Conservation (phyloP, 1,140 invertebrate species). For the Callitettix versicolor region DNA sequence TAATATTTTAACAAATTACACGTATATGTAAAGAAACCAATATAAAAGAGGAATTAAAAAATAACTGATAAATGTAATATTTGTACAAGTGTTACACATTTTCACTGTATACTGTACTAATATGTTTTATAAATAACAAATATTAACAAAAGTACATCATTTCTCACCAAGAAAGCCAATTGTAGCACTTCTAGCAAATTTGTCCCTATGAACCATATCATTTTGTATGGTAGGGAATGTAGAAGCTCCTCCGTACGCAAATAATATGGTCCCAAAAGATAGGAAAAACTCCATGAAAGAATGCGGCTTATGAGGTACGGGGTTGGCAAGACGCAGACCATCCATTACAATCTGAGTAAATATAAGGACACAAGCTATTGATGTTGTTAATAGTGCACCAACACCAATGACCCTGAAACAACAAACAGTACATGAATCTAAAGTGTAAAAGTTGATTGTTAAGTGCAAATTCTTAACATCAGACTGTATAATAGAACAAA, state of each 20-base stretch:
- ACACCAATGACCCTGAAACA: slow-evolving; percentile 38
- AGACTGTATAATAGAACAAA: too few relatives aligned
- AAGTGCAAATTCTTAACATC: too few relatives aligned
- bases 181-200: slow-evolving; percentile 42
- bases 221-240: slow-evolving; percentile 61
- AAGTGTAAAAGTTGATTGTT: slow-evolving; percentile 9
- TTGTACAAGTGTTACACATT: too few relatives aligned
- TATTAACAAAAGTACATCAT: too few relatives aligned
- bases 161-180: slow-evolving; percentile 41
- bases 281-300: slow-evolving; percentile 43
- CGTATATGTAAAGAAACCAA: slow-evolving; percentile 1
- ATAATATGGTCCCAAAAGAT: slow-evolving; percentile 51
- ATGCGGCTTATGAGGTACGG: slow-evolving; percentile 30
- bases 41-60: too few relatives aligned
- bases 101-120: too few relatives aligned
- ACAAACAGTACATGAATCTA: too few relatives aligned
- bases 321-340: slow-evolving; percentile 27
- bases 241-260: slow-evolving; percentile 53
- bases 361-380: slow-evolving; percentile 44
- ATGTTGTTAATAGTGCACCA: slow-evolving; percentile 43
- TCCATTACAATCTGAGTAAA: slow-evolving; percentile 44
- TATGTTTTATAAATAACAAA: too few relatives aligned
- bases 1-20: too few relatives aligned
- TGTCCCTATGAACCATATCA: slow-evolving; percentile 47
- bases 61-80: too few relatives aligned